Percentiles rank a stretch among this genome's conserved stretches.
Evolutionary conservation across 2,888 invertebrate genomes (phyloP).

Genomic region (Emmelina monodactyla): DNA sequence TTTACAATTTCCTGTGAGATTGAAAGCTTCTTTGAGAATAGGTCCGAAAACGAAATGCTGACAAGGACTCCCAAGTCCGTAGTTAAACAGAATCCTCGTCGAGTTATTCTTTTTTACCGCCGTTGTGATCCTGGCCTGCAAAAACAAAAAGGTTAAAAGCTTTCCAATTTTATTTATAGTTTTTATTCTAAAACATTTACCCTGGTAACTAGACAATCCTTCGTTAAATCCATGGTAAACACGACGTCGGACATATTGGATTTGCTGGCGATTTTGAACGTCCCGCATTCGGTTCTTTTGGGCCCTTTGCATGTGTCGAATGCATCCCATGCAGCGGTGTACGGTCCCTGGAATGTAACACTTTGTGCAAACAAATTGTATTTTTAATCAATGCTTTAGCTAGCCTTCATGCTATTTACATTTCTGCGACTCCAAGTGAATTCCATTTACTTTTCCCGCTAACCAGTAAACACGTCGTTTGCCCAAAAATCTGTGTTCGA

Average conservation of each 20-base stretch:
- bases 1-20: slow-evolving; percentile 36
- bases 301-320: slow-evolving; percentile 43
- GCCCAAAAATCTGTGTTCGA: too few relatives aligned
- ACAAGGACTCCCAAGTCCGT: slow-evolving; percentile 39
- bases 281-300: slow-evolving; percentile 35
- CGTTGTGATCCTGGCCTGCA: not conserved
- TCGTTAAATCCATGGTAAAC: slow-evolving; percentile 31
- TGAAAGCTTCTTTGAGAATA: slow-evolving; percentile 32
- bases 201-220: slow-evolving; percentile 35
- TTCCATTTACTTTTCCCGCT: too few relatives aligned
- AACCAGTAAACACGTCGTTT: too few relatives aligned
- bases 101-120: slow-evolving; percentile 21
- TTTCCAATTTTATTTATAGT: too few relatives aligned
- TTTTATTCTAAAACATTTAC: too few relatives aligned
- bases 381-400: not conserved
- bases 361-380: not conserved
- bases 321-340: slow-evolving; percentile 26
- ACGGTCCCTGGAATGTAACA: slow-evolving; percentile 35
- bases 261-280: slow-evolving; percentile 25
- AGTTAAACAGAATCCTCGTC: slow-evolving; percentile 39
- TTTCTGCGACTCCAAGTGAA: too few relatives aligned
- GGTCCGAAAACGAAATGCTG: slow-evolving; percentile 51
- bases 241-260: slow-evolving; percentile 37
- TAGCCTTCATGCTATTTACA: not conserved
- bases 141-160: not conserved